Evolutionary conservation across 2,797 vertebrate genomes (phyloP), one percentile per base, ranked within the genome.

Genomic region (Poeciliopsis infans): DNA sequence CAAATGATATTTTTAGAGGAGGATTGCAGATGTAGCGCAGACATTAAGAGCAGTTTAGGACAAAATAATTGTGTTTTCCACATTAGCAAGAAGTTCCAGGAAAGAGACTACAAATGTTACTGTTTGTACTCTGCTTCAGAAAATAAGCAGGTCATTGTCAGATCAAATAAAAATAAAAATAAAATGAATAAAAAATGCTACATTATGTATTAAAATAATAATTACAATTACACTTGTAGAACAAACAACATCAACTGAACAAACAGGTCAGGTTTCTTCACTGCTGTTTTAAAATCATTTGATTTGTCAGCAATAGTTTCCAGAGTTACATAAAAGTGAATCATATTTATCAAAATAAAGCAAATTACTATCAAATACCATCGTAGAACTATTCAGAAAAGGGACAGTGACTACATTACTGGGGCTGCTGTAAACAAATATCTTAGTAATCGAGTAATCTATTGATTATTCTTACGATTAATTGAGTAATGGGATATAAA

Each of bases 1-100:
- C 82, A 85, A 86, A 28, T 11, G 81, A 77, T 92, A 91, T 91
- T 91, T 92, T 89, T 90, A 88, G 89, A 87, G 82, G 45, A 57
- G 81, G 59, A 72, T 88, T 85, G 84, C 15, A 85, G 75, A 85
- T 16, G 2, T 77, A 74, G 80, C 86, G 90, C 79, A 80, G 76
- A 86, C 82, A 78, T 86, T 85, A 79, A 78, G 64, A 83, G 75
- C 25, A 70, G 59, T 82, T 59, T 66, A 78, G 75, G 61, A 83
- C 3, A 78, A 7, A 36, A 5, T 33, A 47, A 33, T 47, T 15
- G 79, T 55, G 64, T 84, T 82, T 81, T 79, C 16, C 82, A 75
- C 68, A 79, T 23, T 15, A 31, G 74, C 36, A 71, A 69, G 51
- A 55, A 16, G 69, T 64, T 47, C 33, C 73, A n/a, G n/a, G 61